A percentile compares a stretch with the other conserved stretches of the same genome.
phyloP scores from a whole-genome alignment of 2,888 invertebrate species.

The Mycalesis mineus region DNA sequence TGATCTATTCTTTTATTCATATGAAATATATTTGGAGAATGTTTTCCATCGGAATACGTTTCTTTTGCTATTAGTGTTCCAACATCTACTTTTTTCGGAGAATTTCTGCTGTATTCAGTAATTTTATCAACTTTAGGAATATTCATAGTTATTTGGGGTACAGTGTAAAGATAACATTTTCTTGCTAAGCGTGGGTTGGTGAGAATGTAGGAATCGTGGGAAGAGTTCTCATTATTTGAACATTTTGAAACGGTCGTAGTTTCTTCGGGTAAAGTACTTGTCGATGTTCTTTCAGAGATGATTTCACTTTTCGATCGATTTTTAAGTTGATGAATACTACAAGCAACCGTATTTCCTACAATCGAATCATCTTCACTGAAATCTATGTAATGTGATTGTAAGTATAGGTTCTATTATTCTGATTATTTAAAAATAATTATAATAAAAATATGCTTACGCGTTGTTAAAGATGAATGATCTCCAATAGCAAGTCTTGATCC shows the following conservation, averaged over 20 bases:
- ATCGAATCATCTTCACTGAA: slow-evolving; percentile 46
- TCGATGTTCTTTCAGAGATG: slow-evolving; percentile 39
- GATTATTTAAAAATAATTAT: neutral
- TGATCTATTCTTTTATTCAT: slow-evolving; percentile 55
- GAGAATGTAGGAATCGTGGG: slow-evolving; percentile 40
- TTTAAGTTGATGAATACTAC: slow-evolving; percentile 34
- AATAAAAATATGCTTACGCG: slow-evolving; percentile 44
- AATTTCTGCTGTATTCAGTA: slow-evolving; percentile 36
- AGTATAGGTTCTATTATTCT: neutral
- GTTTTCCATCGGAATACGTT: slow-evolving; percentile 45
- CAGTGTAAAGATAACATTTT: slow-evolving; percentile 58
- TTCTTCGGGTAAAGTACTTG: slow-evolving; percentile 27
- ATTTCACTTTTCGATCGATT: slow-evolving; percentile 35
- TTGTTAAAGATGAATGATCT: slow-evolving; percentile 59
- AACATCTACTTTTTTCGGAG: slow-evolving; percentile 50
- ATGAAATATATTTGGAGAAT: slow-evolving; percentile 40
- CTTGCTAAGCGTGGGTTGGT: slow-evolving; percentile 43
- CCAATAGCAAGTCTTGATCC: slow-evolving; percentile 60
- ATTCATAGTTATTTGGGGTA: slow-evolving; percentile 52
- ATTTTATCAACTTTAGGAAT: slow-evolving; percentile 46
- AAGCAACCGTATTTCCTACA: slow-evolving; percentile 39
- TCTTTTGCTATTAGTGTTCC: slow-evolving; percentile 51
- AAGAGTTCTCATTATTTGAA: slow-evolving; percentile 36
- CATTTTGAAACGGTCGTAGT: slow-evolving; percentile 41
- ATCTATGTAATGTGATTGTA: slow-evolving; percentile 38